Evolutionary conservation across 2,888 invertebrate genomes (phyloP).

Genomic region (Lepeophtheirus nordmannii): DNA sequence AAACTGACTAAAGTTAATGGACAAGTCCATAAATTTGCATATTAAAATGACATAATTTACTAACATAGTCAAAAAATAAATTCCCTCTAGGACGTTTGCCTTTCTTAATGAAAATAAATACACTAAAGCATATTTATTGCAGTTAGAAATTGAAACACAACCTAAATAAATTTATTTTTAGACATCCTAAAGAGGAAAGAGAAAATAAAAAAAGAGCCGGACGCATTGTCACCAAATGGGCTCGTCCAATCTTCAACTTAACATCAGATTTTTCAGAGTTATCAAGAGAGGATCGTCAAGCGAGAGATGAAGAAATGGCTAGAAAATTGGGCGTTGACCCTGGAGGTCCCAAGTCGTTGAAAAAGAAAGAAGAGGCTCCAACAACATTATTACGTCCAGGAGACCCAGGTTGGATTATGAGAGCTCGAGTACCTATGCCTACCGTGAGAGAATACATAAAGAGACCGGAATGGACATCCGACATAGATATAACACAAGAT

Average conservation of each 20-base stretch:
- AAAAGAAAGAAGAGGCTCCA: background rate
- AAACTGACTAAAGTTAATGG: no score
- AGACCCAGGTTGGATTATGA: conserved; percentile 81
- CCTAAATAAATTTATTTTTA: conserved; percentile 33
- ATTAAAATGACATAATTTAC: no score
- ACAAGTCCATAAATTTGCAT: no score
- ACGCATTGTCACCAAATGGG: conserved; percentile 90
- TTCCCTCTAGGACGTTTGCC: background rate
- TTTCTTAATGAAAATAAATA: no score
- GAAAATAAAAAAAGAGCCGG: conserved; percentile 77
- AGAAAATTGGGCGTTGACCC: background rate
- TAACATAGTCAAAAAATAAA: background rate
- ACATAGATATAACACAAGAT: conserved; percentile 52
- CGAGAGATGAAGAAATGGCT: conserved; percentile 12
- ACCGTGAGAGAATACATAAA: conserved; percentile 92
- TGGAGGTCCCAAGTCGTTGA: background rate
- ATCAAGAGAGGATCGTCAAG: conserved; percentile 5
- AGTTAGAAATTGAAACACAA: no score
- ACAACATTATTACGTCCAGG: conserved; percentile 58
- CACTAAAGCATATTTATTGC: no score
- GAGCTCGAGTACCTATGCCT: conserved; percentile 85
- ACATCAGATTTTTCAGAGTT: conserved; percentile 55
- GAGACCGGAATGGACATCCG: conserved; percentile 76
- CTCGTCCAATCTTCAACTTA: conserved; percentile 89
- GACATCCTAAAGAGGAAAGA: conserved; percentile 93